A percentile compares a stretch with the other conserved stretches of the same genome.
Conservation (phyloP, 2,888 invertebrate genomes). For the Icerya purchasi region DNA sequence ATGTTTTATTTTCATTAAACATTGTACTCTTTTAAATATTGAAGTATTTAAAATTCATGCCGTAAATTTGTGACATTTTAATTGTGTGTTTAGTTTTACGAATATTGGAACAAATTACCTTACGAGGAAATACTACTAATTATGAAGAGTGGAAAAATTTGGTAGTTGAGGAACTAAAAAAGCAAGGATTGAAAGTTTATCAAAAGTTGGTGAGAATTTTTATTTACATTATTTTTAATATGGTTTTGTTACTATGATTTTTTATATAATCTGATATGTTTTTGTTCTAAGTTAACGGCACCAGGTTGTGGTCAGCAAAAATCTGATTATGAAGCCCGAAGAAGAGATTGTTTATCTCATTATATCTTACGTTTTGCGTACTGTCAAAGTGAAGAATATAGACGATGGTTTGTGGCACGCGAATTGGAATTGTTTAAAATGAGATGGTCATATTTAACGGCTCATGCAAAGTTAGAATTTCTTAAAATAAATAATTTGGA, state of each 20-base stretch:
- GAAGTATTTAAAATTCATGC: no score
- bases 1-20: no score
- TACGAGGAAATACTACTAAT: constrained; percentile 34
- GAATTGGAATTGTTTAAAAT: constrained; percentile 78
- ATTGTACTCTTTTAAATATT: no score
- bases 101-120: constrained; percentile 19
- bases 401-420: constrained; percentile 67
- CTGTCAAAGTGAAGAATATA: constrained; percentile 63
- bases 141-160: constrained; percentile 45
- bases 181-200: constrained; percentile 39
- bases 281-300: constrained; percentile 6
- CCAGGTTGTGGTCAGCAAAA: constrained; percentile 22
- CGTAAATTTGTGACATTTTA: no score
- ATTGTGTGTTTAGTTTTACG: constrained; percentile 13
- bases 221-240: constrained; percentile 1
- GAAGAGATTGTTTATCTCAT: constrained; percentile 75
- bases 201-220: constrained; percentile 20
- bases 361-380: constrained; percentile 79
- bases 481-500: constrained; percentile 42
- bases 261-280: not conserved
- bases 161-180: constrained; percentile 39
- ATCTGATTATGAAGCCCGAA: constrained; percentile 39
- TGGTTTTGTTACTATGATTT: not conserved
- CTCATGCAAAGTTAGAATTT: constrained; percentile 41
- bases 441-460: constrained; percentile 42